phyloP scores from a whole-genome alignment of 2,888 invertebrate genomes.

The Melanargia galathea region DNA sequence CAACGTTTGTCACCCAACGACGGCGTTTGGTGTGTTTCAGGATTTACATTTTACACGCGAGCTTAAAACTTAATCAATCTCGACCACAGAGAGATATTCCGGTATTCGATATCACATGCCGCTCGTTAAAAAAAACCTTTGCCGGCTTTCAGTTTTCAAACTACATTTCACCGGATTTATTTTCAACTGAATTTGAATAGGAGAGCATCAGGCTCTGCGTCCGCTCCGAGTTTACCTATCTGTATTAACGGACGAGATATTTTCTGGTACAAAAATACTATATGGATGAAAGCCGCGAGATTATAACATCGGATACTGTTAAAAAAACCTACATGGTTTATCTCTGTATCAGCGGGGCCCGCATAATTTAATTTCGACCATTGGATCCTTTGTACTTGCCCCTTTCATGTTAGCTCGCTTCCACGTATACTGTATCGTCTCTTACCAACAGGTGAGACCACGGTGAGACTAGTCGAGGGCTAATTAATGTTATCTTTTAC shows the following conservation, averaged over 20 bases:
- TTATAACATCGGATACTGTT: not conserved
- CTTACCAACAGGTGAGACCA: too few relatives aligned
- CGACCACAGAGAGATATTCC: constrained; percentile 23
- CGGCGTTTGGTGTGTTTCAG: too few relatives aligned
- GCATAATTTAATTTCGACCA: too few relatives aligned
- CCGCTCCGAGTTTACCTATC: constrained; percentile 38
- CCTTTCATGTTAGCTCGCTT: too few relatives aligned
- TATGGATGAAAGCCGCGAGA: too few relatives aligned
- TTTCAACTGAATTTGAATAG: constrained; percentile 45
- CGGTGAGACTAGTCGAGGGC: too few relatives aligned
- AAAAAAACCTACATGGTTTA: too few relatives aligned
- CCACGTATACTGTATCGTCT: too few relatives aligned
- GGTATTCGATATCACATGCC: constrained; percentile 10
- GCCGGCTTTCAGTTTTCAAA: constrained; percentile 37
- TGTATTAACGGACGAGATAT: constrained; percentile 39
- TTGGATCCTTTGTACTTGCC: too few relatives aligned
- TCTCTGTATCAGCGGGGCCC: too few relatives aligned
- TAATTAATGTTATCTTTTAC: too few relatives aligned
- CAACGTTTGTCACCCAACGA: too few relatives aligned
- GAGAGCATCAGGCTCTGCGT: constrained; percentile 30
- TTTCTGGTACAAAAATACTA: constrained; percentile 6
- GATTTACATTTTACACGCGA: not conserved
- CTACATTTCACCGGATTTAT: constrained; percentile 45
- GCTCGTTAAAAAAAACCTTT: constrained; percentile 25
- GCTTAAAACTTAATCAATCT: not conserved